These are phyloP conservation scores for Cyanistes caeruleus DNA, from an alignment of 2,113 vertebrate species.

Conservation along the genomic window DNA sequence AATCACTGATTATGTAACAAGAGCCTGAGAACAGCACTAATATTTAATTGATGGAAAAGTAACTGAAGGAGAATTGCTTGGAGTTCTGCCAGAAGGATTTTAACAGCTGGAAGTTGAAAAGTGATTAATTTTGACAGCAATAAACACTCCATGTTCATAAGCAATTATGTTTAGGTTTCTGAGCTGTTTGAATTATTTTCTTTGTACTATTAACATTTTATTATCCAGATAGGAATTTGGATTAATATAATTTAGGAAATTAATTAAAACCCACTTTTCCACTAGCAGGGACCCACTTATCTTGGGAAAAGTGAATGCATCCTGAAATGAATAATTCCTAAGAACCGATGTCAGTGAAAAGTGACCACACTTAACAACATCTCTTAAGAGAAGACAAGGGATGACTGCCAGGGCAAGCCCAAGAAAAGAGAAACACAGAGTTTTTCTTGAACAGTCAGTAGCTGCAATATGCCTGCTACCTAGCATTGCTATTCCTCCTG, in stretches of 20 bases:
- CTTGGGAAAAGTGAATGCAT: neutral
- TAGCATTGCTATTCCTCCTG: neutral
- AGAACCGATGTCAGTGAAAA: neutral
- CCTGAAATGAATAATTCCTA: neutral
- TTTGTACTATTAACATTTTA: constrained; percentile 71
- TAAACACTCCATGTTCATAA: constrained; percentile 75
- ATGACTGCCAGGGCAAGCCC: neutral
- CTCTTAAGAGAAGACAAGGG: neutral
- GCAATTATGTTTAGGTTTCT: constrained; percentile 79
- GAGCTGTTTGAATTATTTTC: constrained; percentile 66
- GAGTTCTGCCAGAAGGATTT: constrained; percentile 78
- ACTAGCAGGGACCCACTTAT: neutral
- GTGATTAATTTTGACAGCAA: constrained; percentile 83
- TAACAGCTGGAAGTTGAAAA: constrained; percentile 82
- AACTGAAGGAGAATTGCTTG: constrained; percentile 75
- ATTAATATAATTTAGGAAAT: neutral
- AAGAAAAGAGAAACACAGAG: neutral
- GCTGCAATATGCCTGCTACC: neutral
- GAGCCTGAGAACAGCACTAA: constrained; percentile 67
- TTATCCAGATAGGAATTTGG: constrained; percentile 61
- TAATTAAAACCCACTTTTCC: neutral
- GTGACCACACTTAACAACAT: neutral
- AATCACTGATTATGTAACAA: constrained; percentile 69
- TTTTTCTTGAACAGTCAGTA: neutral
- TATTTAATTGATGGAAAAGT: constrained; percentile 77